Evolutionary conservation across 2,113 vertebrate species (phyloP).

Genomic region (Sinocyclocheilus rhinocerous): DNA sequence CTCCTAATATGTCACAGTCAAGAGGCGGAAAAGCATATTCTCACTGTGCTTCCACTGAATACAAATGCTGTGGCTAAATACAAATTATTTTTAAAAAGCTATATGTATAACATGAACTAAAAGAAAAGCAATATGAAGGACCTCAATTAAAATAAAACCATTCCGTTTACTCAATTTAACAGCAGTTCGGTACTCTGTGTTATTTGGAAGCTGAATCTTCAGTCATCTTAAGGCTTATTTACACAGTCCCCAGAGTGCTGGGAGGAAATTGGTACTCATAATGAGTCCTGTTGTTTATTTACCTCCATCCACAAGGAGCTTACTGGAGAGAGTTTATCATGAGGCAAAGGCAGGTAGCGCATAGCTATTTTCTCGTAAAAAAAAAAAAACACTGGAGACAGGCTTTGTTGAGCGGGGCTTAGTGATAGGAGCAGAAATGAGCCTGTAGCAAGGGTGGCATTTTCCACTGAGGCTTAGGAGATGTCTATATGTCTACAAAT

Average conservation of each 20-base stretch:
- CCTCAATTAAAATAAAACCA: conserved; percentile 61
- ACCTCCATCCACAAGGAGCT: conserved; percentile 56
- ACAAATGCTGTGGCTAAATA: conserved; percentile 2
- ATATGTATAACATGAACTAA: conserved; percentile 4
- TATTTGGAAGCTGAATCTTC: conserved; percentile 55
- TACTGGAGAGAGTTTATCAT: conserved; percentile 40
- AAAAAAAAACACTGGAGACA: conserved; percentile 47
- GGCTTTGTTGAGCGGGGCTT: conserved; percentile 30
- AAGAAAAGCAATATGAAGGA: conserved; percentile 11
- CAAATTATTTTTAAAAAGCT: not conserved
- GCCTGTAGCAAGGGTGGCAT: conserved; percentile 17
- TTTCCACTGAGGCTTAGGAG: conserved; percentile 45
- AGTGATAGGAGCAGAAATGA: conserved; percentile 21
- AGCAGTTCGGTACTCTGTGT: conserved; percentile 59
- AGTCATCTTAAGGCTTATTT: conserved; percentile 56
- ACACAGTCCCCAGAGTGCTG: conserved; percentile 56
- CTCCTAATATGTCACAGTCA: conserved; percentile 7
- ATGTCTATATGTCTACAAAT: conserved; percentile 49
- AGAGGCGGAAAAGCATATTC: not conserved
- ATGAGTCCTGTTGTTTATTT: conserved; percentile 70
- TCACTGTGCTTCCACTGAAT: not conserved
- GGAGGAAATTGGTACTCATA: conserved; percentile 68
- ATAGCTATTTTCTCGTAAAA: conserved; percentile 55
- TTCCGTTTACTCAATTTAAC: conserved; percentile 54
- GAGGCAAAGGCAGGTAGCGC: conserved; percentile 42